Evolutionary conservation across 23 tunicate species (phyloP).

Genomic region (Phallusia fumigata): DNA sequence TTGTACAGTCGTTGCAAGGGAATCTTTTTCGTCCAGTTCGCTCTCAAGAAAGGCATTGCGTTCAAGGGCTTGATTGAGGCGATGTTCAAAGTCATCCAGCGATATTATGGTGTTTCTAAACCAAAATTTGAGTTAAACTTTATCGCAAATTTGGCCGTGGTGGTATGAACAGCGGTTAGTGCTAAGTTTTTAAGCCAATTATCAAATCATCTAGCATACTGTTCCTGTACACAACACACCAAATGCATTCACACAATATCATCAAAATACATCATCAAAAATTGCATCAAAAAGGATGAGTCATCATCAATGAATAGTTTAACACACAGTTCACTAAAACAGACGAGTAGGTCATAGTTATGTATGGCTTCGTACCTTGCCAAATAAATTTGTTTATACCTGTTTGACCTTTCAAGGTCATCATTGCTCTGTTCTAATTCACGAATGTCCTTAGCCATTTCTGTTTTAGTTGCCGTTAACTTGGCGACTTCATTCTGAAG

Average conservation of each 20-base stretch:
- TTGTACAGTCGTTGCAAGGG: constrained; percentile 78
- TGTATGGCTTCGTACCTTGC: too few relatives aligned
- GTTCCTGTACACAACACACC: too few relatives aligned
- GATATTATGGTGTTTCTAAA: constrained; percentile 73
- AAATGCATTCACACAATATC: too few relatives aligned
- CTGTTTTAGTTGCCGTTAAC: constrained; percentile 37
- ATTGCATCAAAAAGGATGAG: too few relatives aligned
- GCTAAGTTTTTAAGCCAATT: too few relatives aligned
- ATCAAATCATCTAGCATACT: too few relatives aligned
- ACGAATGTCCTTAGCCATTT: constrained; percentile 66
- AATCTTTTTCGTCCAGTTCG: constrained; percentile 88
- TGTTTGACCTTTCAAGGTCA: constrained; percentile 89
- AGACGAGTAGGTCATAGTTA: too few relatives aligned
- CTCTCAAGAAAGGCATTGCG: constrained; percentile 93
- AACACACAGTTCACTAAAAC: too few relatives aligned
- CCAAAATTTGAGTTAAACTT: neutral
- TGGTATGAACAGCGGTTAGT: too few relatives aligned
- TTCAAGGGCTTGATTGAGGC: constrained; percentile 78
- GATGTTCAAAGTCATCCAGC: constrained; percentile 86
- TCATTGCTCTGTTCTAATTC: constrained; percentile 89
- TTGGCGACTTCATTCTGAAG: constrained; percentile 44
- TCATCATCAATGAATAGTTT: too few relatives aligned
- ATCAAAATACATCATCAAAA: too few relatives aligned
- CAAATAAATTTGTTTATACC: constrained; percentile 26
- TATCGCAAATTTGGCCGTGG: too few relatives aligned